Evolutionary conservation across 2,797 vertebrate genomes (phyloP).

Genomic region (Denticeps clupeoides): DNA sequence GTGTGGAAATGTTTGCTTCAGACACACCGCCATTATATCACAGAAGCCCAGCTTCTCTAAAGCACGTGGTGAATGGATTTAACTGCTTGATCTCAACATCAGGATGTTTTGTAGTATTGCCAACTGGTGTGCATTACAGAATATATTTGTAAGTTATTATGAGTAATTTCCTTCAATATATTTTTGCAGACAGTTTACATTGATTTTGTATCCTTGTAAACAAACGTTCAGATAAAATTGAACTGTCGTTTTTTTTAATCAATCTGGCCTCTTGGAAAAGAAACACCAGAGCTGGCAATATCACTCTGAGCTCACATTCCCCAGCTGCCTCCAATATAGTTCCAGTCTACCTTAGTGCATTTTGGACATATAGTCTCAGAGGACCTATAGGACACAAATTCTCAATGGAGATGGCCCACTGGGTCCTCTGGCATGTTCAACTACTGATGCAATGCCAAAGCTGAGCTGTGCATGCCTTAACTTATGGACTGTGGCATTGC

Average conservation of each 20-base stretch:
- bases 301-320: not conserved
- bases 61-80: not conserved
- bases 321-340: not conserved
- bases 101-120: slow-evolving; percentile 27
- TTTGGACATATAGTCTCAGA: slow-evolving; percentile 12
- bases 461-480: slow-evolving; percentile 56
- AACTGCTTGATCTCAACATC: slow-evolving; percentile 8
- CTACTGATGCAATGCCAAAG: slow-evolving; percentile 26
- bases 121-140: slow-evolving; percentile 23
- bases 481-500: slow-evolving; percentile 44
- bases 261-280: not conserved
- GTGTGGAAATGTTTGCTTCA: slow-evolving; percentile 21
- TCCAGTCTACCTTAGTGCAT: slow-evolving; percentile 11
- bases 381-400: slow-evolving; percentile 7
- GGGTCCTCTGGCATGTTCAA: slow-evolving; percentile 24
- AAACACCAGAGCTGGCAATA: slow-evolving; percentile 24
- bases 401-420: slow-evolving; percentile 8
- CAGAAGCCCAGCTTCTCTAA: too few relatives aligned
- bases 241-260: not conserved
- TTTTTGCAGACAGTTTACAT: too few relatives aligned
- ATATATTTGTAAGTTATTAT: too few relatives aligned
- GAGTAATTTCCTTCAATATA: too few relatives aligned
- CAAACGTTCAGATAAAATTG: too few relatives aligned
- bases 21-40: slow-evolving; percentile 2
- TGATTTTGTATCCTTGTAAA: too few relatives aligned